phyloP scores from a whole-genome alignment of 2,797 vertebrate genomes.

The Orestias chungarensis region DNA sequence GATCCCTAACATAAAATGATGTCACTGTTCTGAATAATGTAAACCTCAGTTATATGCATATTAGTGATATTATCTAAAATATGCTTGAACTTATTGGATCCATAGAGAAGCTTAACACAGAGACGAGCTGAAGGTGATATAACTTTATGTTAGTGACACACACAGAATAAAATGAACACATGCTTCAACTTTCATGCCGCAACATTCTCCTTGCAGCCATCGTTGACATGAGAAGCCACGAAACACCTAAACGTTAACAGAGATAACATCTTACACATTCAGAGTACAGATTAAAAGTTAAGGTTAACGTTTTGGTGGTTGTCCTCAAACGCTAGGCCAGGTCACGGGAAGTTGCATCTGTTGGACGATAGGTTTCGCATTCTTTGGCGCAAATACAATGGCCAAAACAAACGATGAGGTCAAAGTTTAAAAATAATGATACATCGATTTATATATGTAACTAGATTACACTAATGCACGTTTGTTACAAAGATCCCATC shows the following conservation, averaged over 20 bases:
- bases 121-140: slow-evolving; percentile 36
- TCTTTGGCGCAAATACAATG: slow-evolving; percentile 33
- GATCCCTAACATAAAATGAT: no score
- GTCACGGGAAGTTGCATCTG: slow-evolving; percentile 18
- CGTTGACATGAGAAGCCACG: slow-evolving; percentile 45
- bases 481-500: slow-evolving; percentile 3
- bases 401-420: slow-evolving; percentile 21
- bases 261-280: slow-evolving; percentile 21
- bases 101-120: slow-evolving; percentile 23
- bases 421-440: slow-evolving; percentile 12
- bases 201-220: slow-evolving; percentile 31
- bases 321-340: slow-evolving; percentile 32
- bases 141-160: slow-evolving; percentile 68
- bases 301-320: slow-evolving; percentile 62
- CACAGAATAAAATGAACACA: slow-evolving; percentile 58
- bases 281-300: slow-evolving; percentile 28
- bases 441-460: no score
- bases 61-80: no score
- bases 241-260: slow-evolving; percentile 27
- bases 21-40: not conserved
- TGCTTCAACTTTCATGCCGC: slow-evolving; percentile 59
- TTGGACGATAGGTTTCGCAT: not conserved
- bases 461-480: slow-evolving; percentile 19
- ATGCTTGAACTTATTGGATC: not conserved
- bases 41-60: not conserved